Base-by-base conservation (phyloP, 1,140 invertebrate genomes). In the Drosophila mauritiana region DNA sequence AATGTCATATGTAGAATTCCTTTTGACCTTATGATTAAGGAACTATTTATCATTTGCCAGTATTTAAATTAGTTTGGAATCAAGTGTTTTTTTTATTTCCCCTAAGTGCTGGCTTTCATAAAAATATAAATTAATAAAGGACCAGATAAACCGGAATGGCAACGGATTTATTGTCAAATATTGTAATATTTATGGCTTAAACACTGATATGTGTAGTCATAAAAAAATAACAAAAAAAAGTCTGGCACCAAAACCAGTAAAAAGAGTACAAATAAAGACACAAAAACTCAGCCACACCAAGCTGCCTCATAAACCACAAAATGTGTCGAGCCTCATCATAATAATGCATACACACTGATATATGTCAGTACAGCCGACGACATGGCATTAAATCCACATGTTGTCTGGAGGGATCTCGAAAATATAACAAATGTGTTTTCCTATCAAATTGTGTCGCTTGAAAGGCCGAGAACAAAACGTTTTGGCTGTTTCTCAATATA, bases 331-430 rank as follows among this genome's bases (percentile, higher is more conserved):
- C 49, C 64, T 69, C 59, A 51, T 65, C 78, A 70, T 65, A 65
- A 78, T 80, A 80, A 77, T 70, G 58, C 27, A 61, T 17, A 75
- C 17, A 36, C 3, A 22, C 31, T 17, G 12, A 56, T 45, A 34
- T 42, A 27, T 58, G 49, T 31, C 31, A 31, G 31, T 55, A 68
- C 63, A 69, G 45, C 4, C 40, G 63, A 63, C 43, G 69, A 80
- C 54, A 74, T 67, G 52, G 39, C 65, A 80, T 80, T 65, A 78
- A 81, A 65, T 80, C 72, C 78, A 76, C 75, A 80, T 81, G 79
- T 49, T 77, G 65, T 63, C 57, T 67, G 52, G n/a, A 31, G 22
- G 34, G 31, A 8, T 13, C 22, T 6, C 31, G 37, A 64, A 34
- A 53, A 53, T 43, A 62, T 58, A 55, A 48, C 25, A 36, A 72